Evolutionary conservation across 2,888 invertebrate species (phyloP), one percentile per base, ranked within the genome.

Genomic region (Tyria jacobaeae): DNA sequence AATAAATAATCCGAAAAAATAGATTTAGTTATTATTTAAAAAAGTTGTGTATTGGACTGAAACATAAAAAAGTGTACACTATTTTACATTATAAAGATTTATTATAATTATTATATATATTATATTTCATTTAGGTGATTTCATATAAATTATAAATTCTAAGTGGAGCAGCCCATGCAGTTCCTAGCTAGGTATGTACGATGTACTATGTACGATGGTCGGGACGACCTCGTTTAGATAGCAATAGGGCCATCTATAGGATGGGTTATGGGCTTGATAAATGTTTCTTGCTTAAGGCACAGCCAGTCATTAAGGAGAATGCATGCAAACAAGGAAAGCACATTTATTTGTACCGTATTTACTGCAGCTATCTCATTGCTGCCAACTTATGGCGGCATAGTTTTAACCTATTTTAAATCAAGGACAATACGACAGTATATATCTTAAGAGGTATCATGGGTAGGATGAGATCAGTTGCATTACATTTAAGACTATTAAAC

Each of bases 181-280:
- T 39, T 6, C 48, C 24, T 2, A 25, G 49, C 39, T 34, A 55
- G 44, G 48, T 37, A 53, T 12, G 37, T 51, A 15, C 56, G 25
- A 31, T 47, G 27, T n/a, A n/a, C n/a, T n/a, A n/a, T n/a, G n/a
- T n/a, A 15, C 56, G 25, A 31, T 47, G 27, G 48, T 35, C 56
- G 14, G 56, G 15, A 47, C n/a, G 57, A n/a, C 39, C 14, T 57
- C 57, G 57, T 57, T 57, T 14, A 57, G 57, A 50, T 57, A 57
- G 50, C 50, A 31, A 9, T 9, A 49, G 35, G n/a, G 35, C 57
- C 15, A 50, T 50, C 27, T 50, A 57, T 50, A 39, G 39, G 10
- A 35, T 24, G 15, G 48, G 35, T 48, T 31, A 27, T 25, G 50
- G 48, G 27, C 50, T 39, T 57, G 49, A 57, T 49, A 39, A 27